phyloP scores from a whole-genome alignment of 2,888 invertebrate species.

The Pachymerium ferrugineum region DNA sequence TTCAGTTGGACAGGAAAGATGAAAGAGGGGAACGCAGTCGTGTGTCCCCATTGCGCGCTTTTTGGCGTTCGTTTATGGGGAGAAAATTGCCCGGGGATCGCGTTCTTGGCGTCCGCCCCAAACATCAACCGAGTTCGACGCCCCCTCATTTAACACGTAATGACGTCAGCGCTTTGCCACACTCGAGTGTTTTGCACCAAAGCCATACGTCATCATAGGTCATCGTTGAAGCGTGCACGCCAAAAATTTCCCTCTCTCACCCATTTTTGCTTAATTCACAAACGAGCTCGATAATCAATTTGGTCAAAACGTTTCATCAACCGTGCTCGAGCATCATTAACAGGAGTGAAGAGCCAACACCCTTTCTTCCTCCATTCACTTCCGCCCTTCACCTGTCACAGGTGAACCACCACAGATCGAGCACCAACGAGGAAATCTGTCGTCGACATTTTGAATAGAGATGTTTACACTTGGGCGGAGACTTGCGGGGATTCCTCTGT shows the following conservation, averaged over 20 bases:
- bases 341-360: slow-evolving; percentile 24
- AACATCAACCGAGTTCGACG: slow-evolving; percentile 23
- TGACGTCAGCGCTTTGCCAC: slow-evolving; percentile 23
- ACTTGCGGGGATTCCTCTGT: slow-evolving; percentile 10
- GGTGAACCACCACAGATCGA: slow-evolving; percentile 5
- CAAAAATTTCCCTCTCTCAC: not conserved
- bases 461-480: slow-evolving; percentile 17
- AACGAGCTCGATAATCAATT: slow-evolving; percentile 25
- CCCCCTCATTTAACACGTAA: slow-evolving; percentile 27
- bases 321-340: slow-evolving; percentile 3
- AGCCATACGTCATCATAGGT: not conserved
- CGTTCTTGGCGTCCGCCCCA: slow-evolving; percentile 24
- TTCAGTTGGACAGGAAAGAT: slow-evolving; percentile 25
- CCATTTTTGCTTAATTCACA: slow-evolving; percentile 2
- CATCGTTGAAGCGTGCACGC: slow-evolving; percentile 25
- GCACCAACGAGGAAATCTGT: slow-evolving; percentile 12
- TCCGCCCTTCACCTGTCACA: slow-evolving; percentile 10
- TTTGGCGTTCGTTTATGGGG: slow-evolving; percentile 19
- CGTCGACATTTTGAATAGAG: slow-evolving; percentile 14
- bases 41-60: slow-evolving; percentile 25
- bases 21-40: slow-evolving; percentile 11
- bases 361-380: slow-evolving; percentile 22
- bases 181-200: not conserved
- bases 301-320: slow-evolving; percentile 9
- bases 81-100: slow-evolving; percentile 26